Percentiles rank a stretch among this genome's conserved stretches.
phyloP scores from a whole-genome alignment of 1,140 invertebrate genomes.

The Platyscapa corneri region DNA sequence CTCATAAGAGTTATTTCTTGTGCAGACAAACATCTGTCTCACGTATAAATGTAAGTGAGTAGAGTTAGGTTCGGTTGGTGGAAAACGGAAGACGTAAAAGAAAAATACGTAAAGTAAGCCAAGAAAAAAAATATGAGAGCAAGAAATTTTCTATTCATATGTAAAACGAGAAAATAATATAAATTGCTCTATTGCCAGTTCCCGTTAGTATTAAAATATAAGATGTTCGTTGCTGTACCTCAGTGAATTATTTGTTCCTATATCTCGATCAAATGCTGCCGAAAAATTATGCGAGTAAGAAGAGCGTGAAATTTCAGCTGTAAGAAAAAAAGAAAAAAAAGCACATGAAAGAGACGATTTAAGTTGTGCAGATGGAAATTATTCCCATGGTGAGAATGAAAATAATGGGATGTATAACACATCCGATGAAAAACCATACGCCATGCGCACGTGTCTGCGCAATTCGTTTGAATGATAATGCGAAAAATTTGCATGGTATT shows the following conservation, averaged over 20 bases:
- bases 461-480: conserved; percentile 4
- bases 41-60: not conserved
- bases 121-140: not conserved
- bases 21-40: not conserved
- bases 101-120: not conserved
- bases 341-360: not conserved
- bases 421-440: not conserved
- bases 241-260: too few relatives aligned
- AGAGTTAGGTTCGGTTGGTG: too few relatives aligned
- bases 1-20: not conserved
- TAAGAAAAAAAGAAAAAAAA: not conserved
- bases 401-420: not conserved
- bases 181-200: too few relatives aligned
- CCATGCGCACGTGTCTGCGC: too few relatives aligned
- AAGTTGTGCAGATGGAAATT: not conserved
- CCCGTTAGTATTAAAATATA: too few relatives aligned
- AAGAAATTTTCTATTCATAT: too few relatives aligned
- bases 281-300: too few relatives aligned
- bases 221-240: too few relatives aligned
- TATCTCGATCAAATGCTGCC: too few relatives aligned
- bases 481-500: conserved; percentile 39
- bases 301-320: too few relatives aligned
- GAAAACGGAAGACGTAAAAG: too few relatives aligned
- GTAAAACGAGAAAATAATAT: too few relatives aligned
- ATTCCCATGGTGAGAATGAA: not conserved